These are phyloP conservation scores for Lasioglossum malachurum DNA, from an alignment of 2,888 invertebrate species.

Conservation along the genomic window DNA sequence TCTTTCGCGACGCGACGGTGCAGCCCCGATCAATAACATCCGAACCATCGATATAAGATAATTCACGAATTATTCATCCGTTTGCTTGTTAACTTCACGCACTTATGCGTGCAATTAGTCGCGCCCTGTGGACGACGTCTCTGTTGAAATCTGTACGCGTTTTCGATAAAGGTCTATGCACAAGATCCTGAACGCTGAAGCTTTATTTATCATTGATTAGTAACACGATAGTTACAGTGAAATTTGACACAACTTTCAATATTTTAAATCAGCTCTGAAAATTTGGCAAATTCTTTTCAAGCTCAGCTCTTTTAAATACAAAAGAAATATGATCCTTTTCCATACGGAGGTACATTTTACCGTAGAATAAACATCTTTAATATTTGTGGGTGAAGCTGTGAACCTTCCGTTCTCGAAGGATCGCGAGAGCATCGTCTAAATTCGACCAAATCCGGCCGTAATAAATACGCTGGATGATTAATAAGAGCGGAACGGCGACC, in stretches of 20 bases:
- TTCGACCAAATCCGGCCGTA: not conserved
- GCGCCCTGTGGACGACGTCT: not conserved
- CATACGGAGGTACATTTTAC: not conserved
- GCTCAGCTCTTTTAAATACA: not conserved
- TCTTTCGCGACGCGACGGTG: not conserved
- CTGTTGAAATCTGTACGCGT: not conserved
- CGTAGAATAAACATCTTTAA: not conserved
- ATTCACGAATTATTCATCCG: slow-evolving; percentile 35
- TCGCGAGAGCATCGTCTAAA: not conserved
- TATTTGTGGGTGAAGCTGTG: not conserved
- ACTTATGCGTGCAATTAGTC: slow-evolving; percentile 16
- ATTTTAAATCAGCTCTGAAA: not conserved
- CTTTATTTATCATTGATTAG: too few relatives aligned
- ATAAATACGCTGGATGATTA: not conserved
- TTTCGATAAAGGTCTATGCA: too few relatives aligned
- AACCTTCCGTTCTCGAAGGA: not conserved
- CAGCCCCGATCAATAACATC: slow-evolving; percentile 23
- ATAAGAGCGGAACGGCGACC: not conserved
- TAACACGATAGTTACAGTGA: too few relatives aligned
- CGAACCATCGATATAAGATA: slow-evolving; percentile 38
- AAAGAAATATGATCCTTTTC: not conserved
- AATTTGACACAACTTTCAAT: too few relatives aligned
- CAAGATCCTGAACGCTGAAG: too few relatives aligned
- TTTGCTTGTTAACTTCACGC: slow-evolving; percentile 4
- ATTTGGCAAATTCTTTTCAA: not conserved